Conservation (phyloP, 2,888 invertebrate species). For the Malacosoma neustria region DNA sequence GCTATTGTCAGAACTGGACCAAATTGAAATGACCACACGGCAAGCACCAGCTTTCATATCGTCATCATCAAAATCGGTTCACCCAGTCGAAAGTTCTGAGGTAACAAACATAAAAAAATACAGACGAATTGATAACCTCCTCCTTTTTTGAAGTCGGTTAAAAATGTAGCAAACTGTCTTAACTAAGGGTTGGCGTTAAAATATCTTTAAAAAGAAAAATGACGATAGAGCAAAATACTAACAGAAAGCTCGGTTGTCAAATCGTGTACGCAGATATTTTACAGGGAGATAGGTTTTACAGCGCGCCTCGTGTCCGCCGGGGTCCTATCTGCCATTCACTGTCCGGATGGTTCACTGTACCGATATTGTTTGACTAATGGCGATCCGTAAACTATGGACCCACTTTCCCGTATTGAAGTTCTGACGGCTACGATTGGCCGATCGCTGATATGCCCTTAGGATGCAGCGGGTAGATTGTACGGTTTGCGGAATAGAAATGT, state of each 20-base stretch:
- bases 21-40: no score
- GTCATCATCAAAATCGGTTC: no score
- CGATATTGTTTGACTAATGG: slow-evolving; percentile 54
- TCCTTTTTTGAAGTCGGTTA: no score
- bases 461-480: slow-evolving; percentile 1
- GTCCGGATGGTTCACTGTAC: slow-evolving; percentile 32
- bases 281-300: slow-evolving; percentile 14
- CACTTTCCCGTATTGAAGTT: slow-evolving; percentile 45
- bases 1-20: no score
- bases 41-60: no score
- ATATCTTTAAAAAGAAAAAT: background rate
- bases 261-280: slow-evolving; percentile 14
- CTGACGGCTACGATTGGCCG: slow-evolving; percentile 30
- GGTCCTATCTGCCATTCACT: slow-evolving; percentile 26
- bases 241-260: background rate
- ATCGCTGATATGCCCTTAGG: slow-evolving; percentile 16
- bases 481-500: no score
- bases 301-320: slow-evolving; percentile 10
- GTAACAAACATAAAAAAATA: no score
- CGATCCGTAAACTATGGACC: slow-evolving; percentile 26
- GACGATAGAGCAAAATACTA: background rate
- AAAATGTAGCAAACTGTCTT: no score
- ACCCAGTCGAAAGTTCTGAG: no score
- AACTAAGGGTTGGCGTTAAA: no score
- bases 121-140: no score